Evolutionary conservation across 2,888 invertebrate species (phyloP).

Genomic region (Ochropleura plecta): DNA sequence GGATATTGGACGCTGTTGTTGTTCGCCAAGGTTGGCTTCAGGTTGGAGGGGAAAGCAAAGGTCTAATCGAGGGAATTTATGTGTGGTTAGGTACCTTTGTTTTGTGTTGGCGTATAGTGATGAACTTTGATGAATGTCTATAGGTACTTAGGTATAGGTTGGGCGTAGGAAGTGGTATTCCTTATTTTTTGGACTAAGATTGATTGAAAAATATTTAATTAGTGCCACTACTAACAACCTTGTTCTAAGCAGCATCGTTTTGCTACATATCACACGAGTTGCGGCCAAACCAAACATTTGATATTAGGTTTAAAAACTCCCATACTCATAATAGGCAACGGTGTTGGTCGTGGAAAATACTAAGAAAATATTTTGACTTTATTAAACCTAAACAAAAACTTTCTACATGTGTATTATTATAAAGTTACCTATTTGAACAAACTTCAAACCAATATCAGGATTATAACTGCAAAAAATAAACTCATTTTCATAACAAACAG

Average conservation of each 20-base stretch:
- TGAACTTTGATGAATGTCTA: conserved; percentile 52
- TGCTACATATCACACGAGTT: no score
- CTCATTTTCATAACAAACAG: conserved; percentile 57
- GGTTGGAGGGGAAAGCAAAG: conserved; percentile 34
- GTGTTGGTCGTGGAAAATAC: background rate
- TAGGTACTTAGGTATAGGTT: background rate
- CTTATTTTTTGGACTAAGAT: background rate
- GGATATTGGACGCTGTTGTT: conserved; percentile 35
- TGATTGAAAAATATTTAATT: background rate
- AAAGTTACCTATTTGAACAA: conserved; percentile 28
- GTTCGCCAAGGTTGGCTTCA: conserved; percentile 33
- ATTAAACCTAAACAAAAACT: background rate
- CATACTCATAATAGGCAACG: no score
- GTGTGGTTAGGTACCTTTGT: conserved; percentile 71
- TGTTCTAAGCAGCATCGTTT: no score
- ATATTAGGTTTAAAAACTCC: no score
- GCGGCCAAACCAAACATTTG: no score
- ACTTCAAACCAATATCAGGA: conserved; percentile 22
- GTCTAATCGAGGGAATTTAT: conserved; percentile 66
- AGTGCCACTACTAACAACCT: background rate
- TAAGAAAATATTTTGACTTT: background rate
- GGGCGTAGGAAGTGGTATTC: background rate
- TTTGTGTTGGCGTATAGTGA: conserved; percentile 65
- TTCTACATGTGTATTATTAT: background rate
- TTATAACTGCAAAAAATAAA: conserved; percentile 51